Percentiles rank a stretch among this genome's conserved stretches.
Conservation (phyloP, 2,113 vertebrate genomes). For the Eulemur rufifrons region DNA sequence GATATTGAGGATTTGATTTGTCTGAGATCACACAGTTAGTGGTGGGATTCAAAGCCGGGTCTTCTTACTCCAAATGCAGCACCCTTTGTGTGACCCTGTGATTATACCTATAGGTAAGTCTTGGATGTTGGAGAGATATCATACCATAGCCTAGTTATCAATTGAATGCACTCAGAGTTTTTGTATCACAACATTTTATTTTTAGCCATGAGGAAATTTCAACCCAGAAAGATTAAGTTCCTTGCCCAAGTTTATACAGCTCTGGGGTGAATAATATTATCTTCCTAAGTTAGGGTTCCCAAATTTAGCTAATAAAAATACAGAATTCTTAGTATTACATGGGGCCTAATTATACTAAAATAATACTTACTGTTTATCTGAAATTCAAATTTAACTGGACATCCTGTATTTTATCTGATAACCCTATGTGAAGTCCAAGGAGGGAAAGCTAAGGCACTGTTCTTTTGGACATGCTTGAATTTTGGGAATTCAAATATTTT, state of each 20-base stretch:
- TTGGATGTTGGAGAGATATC: background rate
- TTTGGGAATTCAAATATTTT: slow-evolving; percentile 37
- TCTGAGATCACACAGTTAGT: background rate
- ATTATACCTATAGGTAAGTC: background rate
- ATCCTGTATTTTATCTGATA: slow-evolving; percentile 4
- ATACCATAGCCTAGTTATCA: background rate
- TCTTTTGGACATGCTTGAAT: background rate
- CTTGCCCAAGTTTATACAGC: background rate
- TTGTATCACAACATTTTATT: background rate
- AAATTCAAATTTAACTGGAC: slow-evolving; percentile 32
- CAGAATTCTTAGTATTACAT: background rate
- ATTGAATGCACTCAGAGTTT: background rate
- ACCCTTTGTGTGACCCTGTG: background rate
- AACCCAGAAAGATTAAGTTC: background rate
- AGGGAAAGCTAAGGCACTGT: background rate
- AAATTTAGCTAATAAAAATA: background rate
- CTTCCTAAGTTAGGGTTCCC: background rate
- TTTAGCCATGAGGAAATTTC: background rate
- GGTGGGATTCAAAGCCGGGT: background rate
- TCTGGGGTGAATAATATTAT: background rate
- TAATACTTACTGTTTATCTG: background rate
- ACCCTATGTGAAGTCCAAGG: background rate
- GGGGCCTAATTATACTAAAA: background rate
- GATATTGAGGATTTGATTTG: background rate
- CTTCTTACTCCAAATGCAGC: background rate